Base-by-base conservation (phyloP, 35 echinoderm and acorn worm genomes). In the Stichopus chloronotus region DNA sequence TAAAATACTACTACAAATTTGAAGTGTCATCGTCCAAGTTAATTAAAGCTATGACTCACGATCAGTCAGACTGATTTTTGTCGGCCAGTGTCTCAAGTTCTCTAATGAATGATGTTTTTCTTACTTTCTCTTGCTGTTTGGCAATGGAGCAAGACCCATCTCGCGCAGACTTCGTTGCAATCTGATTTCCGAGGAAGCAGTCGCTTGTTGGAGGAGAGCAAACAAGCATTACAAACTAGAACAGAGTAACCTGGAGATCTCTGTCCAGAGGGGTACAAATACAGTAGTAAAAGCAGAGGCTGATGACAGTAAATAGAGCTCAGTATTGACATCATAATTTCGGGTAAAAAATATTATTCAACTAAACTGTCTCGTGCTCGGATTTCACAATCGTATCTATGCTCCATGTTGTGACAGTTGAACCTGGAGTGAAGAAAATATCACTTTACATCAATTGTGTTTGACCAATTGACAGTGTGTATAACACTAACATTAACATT, bases 21-120 rank as follows among this genome's bases (percentile, higher is more conserved):
- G 61, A 65, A 65, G 61, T 83, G 80, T 83, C 80, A 52, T 83
- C 80, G n/a, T 56, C 52, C 53, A 83, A 17, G 80, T 56, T 83
- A 83, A 83, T 83, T 83, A 83, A 83, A 55, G 55, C 55, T 52
- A 55, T 83, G 80, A 83, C 80, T 83, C 80, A 83, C 80, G 16
- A 83, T 83, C 52, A 83, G 80, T 83, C 80, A 83, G 80, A 83
- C 17, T 83, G 7, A 52, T 14, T 17, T 83, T 56, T 56, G 52
- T 83, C 25, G 55, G 52, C 52, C 80, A 83, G 53, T 55, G 43
- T 55, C 53, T 57, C 43, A 8, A 43, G 80, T 19, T 55, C 55
- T 83, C 55, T 83, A 83, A 83, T 83, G 55, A 83, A 83, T 56
- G 13, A 19, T 19, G 17, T 83, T 83, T 83, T 43, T 43, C 30